These are phyloP conservation scores for Sarcophaga carnaria DNA, from an alignment of 2,888 invertebrate genomes.

Conservation along the genomic window DNA sequence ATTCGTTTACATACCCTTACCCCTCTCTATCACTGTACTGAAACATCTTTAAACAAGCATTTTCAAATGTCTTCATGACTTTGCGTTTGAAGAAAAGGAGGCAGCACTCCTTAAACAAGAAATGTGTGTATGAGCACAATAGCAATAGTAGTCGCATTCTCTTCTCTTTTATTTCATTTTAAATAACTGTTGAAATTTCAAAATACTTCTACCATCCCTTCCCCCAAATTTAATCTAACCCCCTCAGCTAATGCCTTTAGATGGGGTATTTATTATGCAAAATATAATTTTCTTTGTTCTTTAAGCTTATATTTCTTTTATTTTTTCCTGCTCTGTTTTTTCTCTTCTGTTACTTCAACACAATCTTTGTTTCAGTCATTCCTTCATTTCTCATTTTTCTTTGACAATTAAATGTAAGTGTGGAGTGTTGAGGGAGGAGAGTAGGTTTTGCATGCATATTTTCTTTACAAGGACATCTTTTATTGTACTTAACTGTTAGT, in stretches of 20 bases:
- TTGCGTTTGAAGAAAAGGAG: conserved; percentile 10
- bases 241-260: conserved; percentile 16
- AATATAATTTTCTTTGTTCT: conserved; percentile 67
- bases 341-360: conserved; percentile 21
- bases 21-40: not conserved
- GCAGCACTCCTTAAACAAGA: conserved; percentile 1
- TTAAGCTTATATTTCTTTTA: conserved; percentile 29
- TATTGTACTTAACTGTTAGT: conserved; percentile 49
- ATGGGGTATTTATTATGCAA: conserved; percentile 65
- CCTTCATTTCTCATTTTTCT: conserved; percentile 46
- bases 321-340: no score
- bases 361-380: conserved; percentile 21
- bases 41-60: conserved; percentile 38
- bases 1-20: no score
- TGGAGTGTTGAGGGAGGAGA: not conserved
- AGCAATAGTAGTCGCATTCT: conserved; percentile 4
- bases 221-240: not conserved
- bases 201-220: conserved; percentile 32
- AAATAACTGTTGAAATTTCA: conserved; percentile 63
- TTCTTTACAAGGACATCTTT: conserved; percentile 59
- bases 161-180: conserved; percentile 34
- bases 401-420: conserved; percentile 61
- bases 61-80: conserved; percentile 20
- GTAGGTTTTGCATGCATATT: conserved; percentile 28
- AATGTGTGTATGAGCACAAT: not conserved